Evolutionary conservation across 2,797 vertebrate species (phyloP).

Genomic region (Sebastes variabilis): DNA sequence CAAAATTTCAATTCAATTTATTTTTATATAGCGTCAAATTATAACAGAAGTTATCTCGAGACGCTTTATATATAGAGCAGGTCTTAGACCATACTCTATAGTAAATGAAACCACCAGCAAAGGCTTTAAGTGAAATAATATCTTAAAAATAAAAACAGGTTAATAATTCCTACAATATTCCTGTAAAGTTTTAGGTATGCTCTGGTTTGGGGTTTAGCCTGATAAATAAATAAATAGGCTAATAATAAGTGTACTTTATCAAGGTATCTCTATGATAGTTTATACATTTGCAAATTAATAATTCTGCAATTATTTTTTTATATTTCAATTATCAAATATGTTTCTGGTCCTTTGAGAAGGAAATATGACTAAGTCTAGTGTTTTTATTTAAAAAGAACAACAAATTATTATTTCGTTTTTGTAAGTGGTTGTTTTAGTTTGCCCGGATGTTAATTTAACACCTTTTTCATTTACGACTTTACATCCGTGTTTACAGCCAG

Average conservation of each 20-base stretch:
- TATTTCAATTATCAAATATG: neutral
- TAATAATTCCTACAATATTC: neutral
- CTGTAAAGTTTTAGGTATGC: neutral
- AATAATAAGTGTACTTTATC: neutral
- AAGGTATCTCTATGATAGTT: neutral
- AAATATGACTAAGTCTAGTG: neutral
- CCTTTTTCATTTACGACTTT: neutral
- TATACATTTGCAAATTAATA: neutral
- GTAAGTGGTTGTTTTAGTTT: neutral
- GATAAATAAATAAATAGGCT: neutral
- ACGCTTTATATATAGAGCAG: too few species aligned
- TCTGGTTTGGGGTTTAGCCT: neutral
- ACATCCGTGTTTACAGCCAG: conserved; percentile 14
- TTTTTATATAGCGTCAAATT: too few species aligned
- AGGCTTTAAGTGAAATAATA: neutral
- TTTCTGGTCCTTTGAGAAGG: neutral
- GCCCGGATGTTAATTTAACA: neutral
- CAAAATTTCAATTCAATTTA: neutral
- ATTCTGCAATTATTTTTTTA: neutral
- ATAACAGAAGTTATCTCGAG: too few species aligned
- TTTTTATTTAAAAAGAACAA: neutral
- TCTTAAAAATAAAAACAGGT: neutral
- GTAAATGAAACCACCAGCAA: neutral
- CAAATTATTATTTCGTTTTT: neutral
- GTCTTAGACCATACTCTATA: too few species aligned